phyloP scores from a whole-genome alignment of 2,797 vertebrate species.

The Brachymystax lenok region DNA sequence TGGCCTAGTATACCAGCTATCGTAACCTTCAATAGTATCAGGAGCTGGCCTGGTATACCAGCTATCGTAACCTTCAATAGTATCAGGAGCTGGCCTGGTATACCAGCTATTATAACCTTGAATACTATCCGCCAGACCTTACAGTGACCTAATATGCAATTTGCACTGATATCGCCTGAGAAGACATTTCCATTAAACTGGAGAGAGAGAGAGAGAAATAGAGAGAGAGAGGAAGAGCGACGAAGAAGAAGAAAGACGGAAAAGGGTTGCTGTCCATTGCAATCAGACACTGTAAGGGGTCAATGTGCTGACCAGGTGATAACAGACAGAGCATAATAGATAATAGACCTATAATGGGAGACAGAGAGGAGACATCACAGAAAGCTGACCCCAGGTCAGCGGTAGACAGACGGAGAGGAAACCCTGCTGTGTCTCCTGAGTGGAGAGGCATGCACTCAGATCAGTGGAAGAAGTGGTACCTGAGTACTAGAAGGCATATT shows the following conservation, averaged over 20 bases:
- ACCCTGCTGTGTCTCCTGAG: neutral
- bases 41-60: neutral
- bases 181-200: constrained; percentile 22
- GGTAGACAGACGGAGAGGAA: neutral
- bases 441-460: neutral
- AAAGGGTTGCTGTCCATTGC: neutral
- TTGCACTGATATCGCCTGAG: neutral
- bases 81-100: no score
- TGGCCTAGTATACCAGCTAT: neutral
- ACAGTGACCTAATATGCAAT: neutral
- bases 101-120: neutral
- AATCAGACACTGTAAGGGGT: constrained; percentile 4
- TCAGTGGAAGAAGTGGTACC: neutral
- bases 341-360: neutral
- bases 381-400: neutral
- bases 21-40: neutral
- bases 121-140: neutral
- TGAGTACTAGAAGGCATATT: neutral
- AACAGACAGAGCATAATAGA: constrained; percentile 19
- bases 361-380: neutral
- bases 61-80: neutral
- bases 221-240: neutral
- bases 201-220: constrained; percentile 8
- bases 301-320: constrained; percentile 48
- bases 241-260: neutral